Evolutionary conservation across 2,113 vertebrate genomes (phyloP).

Genomic region (Orientallactaga bullata): DNA sequence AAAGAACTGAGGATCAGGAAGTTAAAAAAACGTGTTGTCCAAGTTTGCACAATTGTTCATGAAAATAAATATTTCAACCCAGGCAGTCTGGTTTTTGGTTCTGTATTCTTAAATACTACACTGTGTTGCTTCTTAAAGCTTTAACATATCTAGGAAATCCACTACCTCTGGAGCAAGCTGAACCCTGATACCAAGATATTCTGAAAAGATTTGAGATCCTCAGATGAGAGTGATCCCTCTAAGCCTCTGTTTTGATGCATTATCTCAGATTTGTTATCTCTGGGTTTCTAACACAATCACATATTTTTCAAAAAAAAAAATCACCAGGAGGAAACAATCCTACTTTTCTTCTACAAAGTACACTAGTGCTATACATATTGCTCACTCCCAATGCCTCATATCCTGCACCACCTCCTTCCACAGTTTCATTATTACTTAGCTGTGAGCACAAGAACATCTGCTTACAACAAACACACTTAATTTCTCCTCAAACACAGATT

Average conservation of each 20-base stretch:
- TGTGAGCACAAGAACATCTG: slow-evolving; percentile 56
- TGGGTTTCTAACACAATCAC: slow-evolving; percentile 30
- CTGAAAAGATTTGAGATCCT: slow-evolving; percentile 60
- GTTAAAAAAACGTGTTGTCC: slow-evolving; percentile 13
- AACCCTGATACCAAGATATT: slow-evolving; percentile 57
- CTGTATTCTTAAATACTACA: slow-evolving; percentile 41
- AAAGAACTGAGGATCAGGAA: slow-evolving; percentile 40
- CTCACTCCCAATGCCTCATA: slow-evolving; percentile 2
- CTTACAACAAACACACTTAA: slow-evolving; percentile 62
- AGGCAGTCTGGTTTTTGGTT: neutral
- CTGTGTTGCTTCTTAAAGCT: slow-evolving; percentile 46
- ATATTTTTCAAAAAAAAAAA: slow-evolving; percentile 55
- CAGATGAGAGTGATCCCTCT: slow-evolving; percentile 39
- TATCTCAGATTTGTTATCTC: slow-evolving; percentile 54
- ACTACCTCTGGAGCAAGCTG: slow-evolving; percentile 46
- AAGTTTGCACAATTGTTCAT: slow-evolving; percentile 7
- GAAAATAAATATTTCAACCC: slow-evolving; percentile 30
- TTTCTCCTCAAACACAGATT: slow-evolving; percentile 68
- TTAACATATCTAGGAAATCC: slow-evolving; percentile 65
- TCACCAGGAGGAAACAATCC: slow-evolving; percentile 46
- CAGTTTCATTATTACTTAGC: slow-evolving; percentile 62
- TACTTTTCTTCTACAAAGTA: neutral
- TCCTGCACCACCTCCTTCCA: slow-evolving; percentile 7
- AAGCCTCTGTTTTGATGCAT: slow-evolving; percentile 63
- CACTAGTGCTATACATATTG: neutral